Evolutionary conservation across 2,797 vertebrate species (phyloP).

Genomic region (Triplophysa bombifrons): DNA sequence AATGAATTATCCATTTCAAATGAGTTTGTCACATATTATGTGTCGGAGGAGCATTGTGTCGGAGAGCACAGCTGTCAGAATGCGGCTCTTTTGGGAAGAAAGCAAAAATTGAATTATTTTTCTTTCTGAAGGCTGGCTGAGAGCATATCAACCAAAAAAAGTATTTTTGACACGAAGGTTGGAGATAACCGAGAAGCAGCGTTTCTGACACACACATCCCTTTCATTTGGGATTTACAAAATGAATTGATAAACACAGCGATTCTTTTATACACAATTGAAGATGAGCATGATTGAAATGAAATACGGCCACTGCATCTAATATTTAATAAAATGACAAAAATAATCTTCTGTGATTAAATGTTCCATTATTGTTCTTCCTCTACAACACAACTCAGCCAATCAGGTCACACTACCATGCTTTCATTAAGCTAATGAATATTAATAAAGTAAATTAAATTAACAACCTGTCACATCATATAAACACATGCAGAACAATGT

Average conservation of each 20-base stretch:
- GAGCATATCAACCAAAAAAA: conserved; percentile 41
- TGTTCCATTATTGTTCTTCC: background rate
- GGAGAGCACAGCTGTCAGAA: conserved; percentile 60
- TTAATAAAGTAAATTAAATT: conserved; percentile 34
- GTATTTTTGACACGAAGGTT: conserved; percentile 34
- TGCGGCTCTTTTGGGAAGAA: conserved; percentile 60
- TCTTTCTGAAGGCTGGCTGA: conserved; percentile 36
- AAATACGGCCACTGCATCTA: background rate
- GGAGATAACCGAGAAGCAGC: conserved; percentile 2
- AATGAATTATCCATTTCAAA: conserved; percentile 53
- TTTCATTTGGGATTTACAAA: background rate
- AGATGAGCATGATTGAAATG: background rate
- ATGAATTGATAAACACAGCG: background rate
- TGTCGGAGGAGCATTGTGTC: conserved; percentile 53
- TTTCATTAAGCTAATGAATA: conserved; percentile 24
- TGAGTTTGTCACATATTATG: conserved; percentile 60
- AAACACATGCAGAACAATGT: conserved; percentile 40
- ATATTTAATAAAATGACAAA: background rate
- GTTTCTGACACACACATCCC: background rate
- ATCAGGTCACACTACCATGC: background rate
- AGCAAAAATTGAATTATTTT: conserved; percentile 61
- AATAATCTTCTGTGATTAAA: background rate
- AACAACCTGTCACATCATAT: conserved; percentile 35
- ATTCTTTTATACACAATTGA: background rate
- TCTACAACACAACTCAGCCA: conserved; percentile 1